Evolutionary conservation across 2,888 invertebrate species (phyloP).

Genomic region (Epirrita christyi): DNA sequence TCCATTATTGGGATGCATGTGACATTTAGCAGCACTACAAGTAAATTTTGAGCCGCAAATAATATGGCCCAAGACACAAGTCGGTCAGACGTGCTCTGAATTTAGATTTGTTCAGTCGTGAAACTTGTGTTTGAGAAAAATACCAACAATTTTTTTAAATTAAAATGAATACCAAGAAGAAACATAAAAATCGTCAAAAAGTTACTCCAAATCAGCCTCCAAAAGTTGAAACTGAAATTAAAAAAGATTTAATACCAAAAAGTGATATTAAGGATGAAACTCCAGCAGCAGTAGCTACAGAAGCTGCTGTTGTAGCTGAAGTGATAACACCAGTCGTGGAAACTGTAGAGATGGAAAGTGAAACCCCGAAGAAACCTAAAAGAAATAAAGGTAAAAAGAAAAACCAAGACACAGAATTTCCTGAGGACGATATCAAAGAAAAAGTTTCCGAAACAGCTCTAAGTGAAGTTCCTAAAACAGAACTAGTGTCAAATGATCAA

Average conservation of each 20-base stretch:
- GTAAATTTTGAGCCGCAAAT: slow-evolving; percentile 68
- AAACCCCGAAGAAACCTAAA: slow-evolving; percentile 76
- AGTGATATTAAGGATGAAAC: slow-evolving; percentile 42
- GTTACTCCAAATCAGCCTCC: slow-evolving; percentile 49
- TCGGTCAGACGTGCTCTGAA: slow-evolving; percentile 71
- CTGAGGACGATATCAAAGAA: slow-evolving; percentile 37
- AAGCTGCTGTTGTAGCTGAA: slow-evolving; percentile 38
- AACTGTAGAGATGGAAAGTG: slow-evolving; percentile 42
- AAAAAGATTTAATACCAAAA: slow-evolving; percentile 28
- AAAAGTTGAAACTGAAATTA: slow-evolving; percentile 36
- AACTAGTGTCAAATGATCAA: slow-evolving; percentile 20
- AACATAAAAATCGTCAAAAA: slow-evolving; percentile 68
- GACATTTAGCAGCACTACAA: slow-evolving; percentile 72
- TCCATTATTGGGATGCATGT: slow-evolving; percentile 34
- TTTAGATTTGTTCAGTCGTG: slow-evolving; percentile 67
- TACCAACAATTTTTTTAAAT: slow-evolving; percentile 35
- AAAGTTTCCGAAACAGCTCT: slow-evolving; percentile 8
- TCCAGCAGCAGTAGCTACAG: slow-evolving; percentile 34
- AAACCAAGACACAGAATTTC: slow-evolving; percentile 50
- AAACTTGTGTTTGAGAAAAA: slow-evolving; percentile 37
- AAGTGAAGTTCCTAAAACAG: slow-evolving; percentile 20
- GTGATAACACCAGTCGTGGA: slow-evolving; percentile 42
- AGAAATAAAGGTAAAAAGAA: slow-evolving; percentile 76
- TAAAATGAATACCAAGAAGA: slow-evolving; percentile 73
- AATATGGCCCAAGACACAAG: slow-evolving; percentile 62